A percentile compares a stretch with the other conserved stretches of the same genome.
Evolutionary conservation across 2,797 vertebrate species (phyloP).

Genomic region (Sphenopsis melanotis): DNA sequence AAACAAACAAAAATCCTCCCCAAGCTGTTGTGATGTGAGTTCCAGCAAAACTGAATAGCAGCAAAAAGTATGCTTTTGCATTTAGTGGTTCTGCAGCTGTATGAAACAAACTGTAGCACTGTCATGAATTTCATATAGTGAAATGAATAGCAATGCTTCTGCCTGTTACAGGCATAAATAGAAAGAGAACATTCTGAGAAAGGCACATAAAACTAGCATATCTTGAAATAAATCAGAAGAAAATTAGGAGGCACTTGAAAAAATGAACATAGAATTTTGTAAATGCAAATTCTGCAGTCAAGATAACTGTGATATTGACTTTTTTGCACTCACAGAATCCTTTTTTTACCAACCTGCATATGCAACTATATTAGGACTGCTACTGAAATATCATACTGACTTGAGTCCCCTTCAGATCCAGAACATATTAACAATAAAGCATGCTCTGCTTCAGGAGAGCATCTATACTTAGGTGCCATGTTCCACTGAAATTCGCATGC

Average conservation of each 20-base stretch:
- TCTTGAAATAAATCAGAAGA: not conserved
- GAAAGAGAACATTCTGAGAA: not conserved
- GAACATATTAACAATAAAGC: not conserved
- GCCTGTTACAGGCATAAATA: not conserved
- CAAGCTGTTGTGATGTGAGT: not conserved
- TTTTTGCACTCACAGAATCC: rapidly evolving
- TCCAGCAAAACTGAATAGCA: not conserved
- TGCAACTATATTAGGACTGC: not conserved
- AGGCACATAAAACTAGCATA: not conserved
- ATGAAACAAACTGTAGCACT: not conserved
- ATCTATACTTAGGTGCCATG: not conserved
- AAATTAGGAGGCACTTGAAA: not conserved
- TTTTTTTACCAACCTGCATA: not conserved
- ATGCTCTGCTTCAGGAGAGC: not conserved
- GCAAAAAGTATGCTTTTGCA: not conserved
- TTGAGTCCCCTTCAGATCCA: not conserved
- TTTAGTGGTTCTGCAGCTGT: not conserved
- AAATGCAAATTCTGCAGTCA: not conserved
- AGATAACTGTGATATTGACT: not conserved
- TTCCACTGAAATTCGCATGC: not conserved
- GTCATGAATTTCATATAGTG: not conserved
- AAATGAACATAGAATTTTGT: not conserved
- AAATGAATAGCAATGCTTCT: not conserved
- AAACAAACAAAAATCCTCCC: not conserved
- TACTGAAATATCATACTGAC: not conserved